phyloP scores from a whole-genome alignment of 2,113 vertebrate species.

The Galbula dea region DNA sequence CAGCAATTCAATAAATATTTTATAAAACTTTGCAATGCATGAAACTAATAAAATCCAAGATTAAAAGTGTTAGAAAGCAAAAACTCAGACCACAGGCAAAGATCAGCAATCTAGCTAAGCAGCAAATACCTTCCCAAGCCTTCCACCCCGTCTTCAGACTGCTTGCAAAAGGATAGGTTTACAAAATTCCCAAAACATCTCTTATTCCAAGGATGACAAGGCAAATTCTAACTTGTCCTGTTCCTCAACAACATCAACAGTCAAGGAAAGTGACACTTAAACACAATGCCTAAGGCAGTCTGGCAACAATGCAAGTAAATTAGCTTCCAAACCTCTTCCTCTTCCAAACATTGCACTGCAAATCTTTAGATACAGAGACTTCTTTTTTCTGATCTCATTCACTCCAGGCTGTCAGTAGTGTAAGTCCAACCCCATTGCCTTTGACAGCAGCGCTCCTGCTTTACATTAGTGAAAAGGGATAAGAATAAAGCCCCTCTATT shows the following conservation, averaged over 20 bases:
- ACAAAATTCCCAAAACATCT: not conserved
- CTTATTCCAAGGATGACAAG: not conserved
- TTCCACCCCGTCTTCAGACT: not conserved
- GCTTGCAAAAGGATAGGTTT: not conserved
- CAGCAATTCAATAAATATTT: not conserved
- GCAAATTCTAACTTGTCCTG: not conserved
- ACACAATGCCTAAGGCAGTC: not conserved
- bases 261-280: not conserved
- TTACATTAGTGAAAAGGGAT: not conserved
- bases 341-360: not conserved
- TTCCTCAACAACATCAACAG: not conserved
- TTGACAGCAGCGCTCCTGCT: not conserved
- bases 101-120: not conserved
- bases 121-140: not conserved
- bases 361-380: not conserved
- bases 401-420: not conserved
- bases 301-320: not conserved
- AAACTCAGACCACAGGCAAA: not conserved
- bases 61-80: constrained; percentile 2
- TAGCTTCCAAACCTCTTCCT: not conserved
- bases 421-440: not conserved
- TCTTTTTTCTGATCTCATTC: not conserved
- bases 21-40: constrained; percentile 4
- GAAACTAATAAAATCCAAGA: constrained; percentile 14
- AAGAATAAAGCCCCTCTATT: not conserved